Evolutionary conservation across 2,888 invertebrate genomes (phyloP).

Genomic region (Andrena camellia): DNA sequence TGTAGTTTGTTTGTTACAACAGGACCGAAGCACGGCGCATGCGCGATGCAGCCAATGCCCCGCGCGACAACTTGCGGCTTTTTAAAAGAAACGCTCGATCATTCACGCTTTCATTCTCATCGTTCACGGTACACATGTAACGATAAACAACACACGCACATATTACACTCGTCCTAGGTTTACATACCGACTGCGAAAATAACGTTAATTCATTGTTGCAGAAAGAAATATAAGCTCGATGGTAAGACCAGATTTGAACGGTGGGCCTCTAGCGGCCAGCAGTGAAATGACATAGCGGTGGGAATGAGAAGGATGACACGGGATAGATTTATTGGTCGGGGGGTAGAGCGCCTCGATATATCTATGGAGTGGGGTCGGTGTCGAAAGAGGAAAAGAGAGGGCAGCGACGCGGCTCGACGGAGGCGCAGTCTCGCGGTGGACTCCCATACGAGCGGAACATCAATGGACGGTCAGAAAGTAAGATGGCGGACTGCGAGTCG

Average conservation of each 20-base stretch:
- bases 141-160: background rate
- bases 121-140: background rate
- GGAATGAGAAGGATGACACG: conserved; percentile 5
- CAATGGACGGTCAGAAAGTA: conserved; percentile 77
- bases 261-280: conserved; percentile 1
- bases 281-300: background rate
- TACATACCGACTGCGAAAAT: background rate
- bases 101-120: background rate
- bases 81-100: background rate
- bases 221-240: background rate
- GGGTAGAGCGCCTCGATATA: background rate
- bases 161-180: too few species aligned
- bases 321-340: background rate
- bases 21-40: background rate
- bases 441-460: conserved; percentile 58
- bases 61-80: background rate
- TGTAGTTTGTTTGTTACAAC: background rate
- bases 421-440: conserved; percentile 67
- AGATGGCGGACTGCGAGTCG: conserved; percentile 82
- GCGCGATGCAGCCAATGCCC: background rate
- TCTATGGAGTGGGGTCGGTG: background rate
- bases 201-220: conserved; percentile 1
- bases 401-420: conserved; percentile 31
- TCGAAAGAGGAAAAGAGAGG: conserved; percentile 19
- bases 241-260: conserved; percentile 31